phyloP scores from a whole-genome alignment of 2,113 vertebrate genomes.

The Pithys albifrons region DNA sequence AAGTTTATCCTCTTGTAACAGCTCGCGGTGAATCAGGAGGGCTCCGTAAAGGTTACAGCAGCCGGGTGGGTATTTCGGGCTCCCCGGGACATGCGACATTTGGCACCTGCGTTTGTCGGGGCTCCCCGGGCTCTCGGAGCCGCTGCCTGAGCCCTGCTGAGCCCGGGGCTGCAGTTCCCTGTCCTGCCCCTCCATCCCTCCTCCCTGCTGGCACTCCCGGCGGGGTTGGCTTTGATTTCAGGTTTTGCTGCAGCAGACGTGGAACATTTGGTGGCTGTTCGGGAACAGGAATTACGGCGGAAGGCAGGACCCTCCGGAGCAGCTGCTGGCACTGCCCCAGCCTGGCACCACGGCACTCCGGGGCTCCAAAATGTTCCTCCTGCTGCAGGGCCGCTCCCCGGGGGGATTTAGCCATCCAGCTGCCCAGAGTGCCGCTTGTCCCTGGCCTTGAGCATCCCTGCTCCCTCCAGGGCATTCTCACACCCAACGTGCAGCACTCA shows the following conservation, averaged over 20 bases:
- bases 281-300: neutral
- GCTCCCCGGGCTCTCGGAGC: rapidly evolving
- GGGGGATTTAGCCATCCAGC: neutral
- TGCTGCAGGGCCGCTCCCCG: neutral
- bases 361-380: neutral
- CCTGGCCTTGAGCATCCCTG: neutral
- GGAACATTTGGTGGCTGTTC: neutral
- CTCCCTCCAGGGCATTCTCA: neutral
- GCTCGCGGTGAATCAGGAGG: neutral
- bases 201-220: rapidly evolving
- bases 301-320: neutral
- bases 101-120: rapidly evolving
- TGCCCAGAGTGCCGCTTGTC: neutral
- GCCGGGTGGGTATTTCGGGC: rapidly evolving
- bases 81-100: neutral
- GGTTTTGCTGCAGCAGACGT: neutral
- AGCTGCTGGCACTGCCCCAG: neutral
- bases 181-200: neutral
- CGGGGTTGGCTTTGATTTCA: neutral
- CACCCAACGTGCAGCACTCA: neutral
- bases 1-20: slow-evolving; percentile 22
- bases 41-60: slow-evolving; percentile 1
- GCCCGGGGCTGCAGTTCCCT: neutral
- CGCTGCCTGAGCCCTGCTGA: rapidly evolving
- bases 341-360: neutral